phyloP scores from a whole-genome alignment of 2,113 vertebrate species.

The Zosterops hypoxanthus region DNA sequence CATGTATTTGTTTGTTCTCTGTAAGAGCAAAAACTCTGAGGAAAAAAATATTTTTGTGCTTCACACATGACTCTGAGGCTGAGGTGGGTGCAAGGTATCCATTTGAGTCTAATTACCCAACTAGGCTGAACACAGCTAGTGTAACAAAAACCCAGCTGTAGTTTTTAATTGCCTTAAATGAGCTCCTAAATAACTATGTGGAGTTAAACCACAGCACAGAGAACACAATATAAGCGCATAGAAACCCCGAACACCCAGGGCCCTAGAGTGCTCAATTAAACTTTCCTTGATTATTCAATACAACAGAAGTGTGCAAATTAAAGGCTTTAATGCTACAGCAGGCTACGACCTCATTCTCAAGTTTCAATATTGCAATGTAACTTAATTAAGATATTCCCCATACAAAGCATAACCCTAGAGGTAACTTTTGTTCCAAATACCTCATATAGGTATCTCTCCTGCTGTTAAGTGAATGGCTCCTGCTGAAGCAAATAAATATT shows the following conservation, averaged over 20 bases:
- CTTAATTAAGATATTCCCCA: constrained; percentile 59
- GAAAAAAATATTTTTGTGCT: not conserved
- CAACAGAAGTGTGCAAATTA: constrained; percentile 61
- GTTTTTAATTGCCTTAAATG: constrained; percentile 61
- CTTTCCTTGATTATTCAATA: constrained; percentile 63
- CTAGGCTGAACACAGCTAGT: not conserved
- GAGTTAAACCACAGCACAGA: constrained; percentile 15
- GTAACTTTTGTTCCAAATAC: constrained; percentile 50
- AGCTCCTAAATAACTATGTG: constrained; percentile 40
- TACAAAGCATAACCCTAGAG: constrained; percentile 39
- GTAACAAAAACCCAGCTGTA: constrained; percentile 49
- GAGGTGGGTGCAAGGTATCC: constrained; percentile 18
- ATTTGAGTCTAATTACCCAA: constrained; percentile 41
- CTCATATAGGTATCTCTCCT: constrained; percentile 22
- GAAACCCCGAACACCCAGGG: constrained; percentile 26
- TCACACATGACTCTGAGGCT: not conserved
- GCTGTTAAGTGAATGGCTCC: constrained; percentile 22
- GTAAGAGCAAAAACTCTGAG: not conserved
- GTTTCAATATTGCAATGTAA: constrained; percentile 58
- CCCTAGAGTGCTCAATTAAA: constrained; percentile 55
- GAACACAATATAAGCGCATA: constrained; percentile 17
- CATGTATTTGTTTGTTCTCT: not conserved
- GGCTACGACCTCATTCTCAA: constrained; percentile 49
- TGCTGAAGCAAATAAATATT: constrained; percentile 54
- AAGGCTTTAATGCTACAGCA: constrained; percentile 61